Conservation (phyloP, 2,888 invertebrate species). For the Trimorus sp. region DNA sequence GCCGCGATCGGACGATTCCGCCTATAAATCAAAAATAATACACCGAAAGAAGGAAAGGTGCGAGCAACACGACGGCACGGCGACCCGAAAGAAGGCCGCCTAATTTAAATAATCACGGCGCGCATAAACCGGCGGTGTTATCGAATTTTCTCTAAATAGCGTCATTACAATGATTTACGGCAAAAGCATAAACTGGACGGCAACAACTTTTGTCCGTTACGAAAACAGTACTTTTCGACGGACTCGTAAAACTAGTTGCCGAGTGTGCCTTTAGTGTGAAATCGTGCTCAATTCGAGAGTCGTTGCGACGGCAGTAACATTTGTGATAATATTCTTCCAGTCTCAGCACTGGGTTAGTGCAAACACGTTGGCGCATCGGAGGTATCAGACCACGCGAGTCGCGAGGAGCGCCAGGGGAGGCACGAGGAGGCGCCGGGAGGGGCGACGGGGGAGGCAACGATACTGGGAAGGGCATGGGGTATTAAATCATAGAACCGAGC, state of each 20-base stretch:
- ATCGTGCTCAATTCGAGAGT: conserved; percentile 57
- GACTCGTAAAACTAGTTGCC: conserved; percentile 61
- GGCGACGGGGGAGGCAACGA: conserved; percentile 58
- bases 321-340: conserved; percentile 58
- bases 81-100: not conserved
- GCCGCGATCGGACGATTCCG: not conserved
- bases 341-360: conserved; percentile 74
- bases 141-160: conserved; percentile 55
- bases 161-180: conserved; percentile 51
- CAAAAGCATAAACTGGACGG: conserved; percentile 48
- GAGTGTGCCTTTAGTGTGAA: conserved; percentile 51
- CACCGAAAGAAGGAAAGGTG: not conserved
- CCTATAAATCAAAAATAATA: conserved; percentile 15
- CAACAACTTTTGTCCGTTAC: conserved; percentile 59
- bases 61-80: not conserved
- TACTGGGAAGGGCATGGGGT: conserved; percentile 73
- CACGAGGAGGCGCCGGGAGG: conserved; percentile 23
- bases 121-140: conserved; percentile 40
- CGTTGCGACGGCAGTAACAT: conserved; percentile 51
- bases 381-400: conserved; percentile 35
- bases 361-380: conserved; percentile 72
- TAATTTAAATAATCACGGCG: conserved; percentile 52
- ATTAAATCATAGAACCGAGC: conserved; percentile 81
- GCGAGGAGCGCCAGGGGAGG: conserved; percentile 28
- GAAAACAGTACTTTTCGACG: conserved; percentile 57